phyloP scores from a whole-genome alignment of 1,140 invertebrate species.

The Drosophila nigromelanica region DNA sequence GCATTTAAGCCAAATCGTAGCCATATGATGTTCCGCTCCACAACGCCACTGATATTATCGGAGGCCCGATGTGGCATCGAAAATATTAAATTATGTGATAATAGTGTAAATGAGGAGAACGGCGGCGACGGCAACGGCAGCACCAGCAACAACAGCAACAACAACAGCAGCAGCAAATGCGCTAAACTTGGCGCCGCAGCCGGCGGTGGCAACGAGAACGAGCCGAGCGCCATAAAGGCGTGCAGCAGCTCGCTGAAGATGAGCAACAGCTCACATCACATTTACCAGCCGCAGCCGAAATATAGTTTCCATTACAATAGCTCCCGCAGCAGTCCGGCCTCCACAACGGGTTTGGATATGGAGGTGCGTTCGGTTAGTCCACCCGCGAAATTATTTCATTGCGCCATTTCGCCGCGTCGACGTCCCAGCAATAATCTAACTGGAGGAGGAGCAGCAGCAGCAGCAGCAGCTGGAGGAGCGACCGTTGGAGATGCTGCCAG shows the following conservation, averaged over 20 bases:
- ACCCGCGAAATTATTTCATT: slow-evolving; percentile 90
- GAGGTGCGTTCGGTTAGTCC: slow-evolving; percentile 88
- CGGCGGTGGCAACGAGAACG: slow-evolving; percentile 59
- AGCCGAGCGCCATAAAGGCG: slow-evolving; percentile 72
- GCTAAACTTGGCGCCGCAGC: slow-evolving; percentile 40
- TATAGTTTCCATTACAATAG: slow-evolving; percentile 83
- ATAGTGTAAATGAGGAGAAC: slow-evolving; percentile 84
- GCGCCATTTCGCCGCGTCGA: slow-evolving; percentile 87
- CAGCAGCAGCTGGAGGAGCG: slow-evolving; percentile 1
- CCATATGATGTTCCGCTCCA: slow-evolving; percentile 83
- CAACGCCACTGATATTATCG: slow-evolving; percentile 83
- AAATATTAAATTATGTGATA: slow-evolving; percentile 84
- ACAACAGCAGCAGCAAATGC: slow-evolving; percentile 50
- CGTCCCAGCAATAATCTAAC: slow-evolving; percentile 84
- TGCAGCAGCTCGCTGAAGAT: slow-evolving; percentile 78
- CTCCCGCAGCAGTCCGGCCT: slow-evolving; percentile 78
- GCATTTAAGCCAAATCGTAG: slow-evolving; percentile 90
- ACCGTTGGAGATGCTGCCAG: slow-evolving; percentile 30
- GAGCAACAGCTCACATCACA: slow-evolving; percentile 83
- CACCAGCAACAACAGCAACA: slow-evolving; percentile 14
- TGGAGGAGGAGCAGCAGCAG: not conserved
- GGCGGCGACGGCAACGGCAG: slow-evolving; percentile 43
- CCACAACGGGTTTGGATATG: slow-evolving; percentile 82
- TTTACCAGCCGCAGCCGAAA: slow-evolving; percentile 82
- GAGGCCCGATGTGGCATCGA: slow-evolving; percentile 84